Evolutionary conservation across 2,888 invertebrate genomes (phyloP).

Genomic region (Sinohyriopsis cumingii): DNA sequence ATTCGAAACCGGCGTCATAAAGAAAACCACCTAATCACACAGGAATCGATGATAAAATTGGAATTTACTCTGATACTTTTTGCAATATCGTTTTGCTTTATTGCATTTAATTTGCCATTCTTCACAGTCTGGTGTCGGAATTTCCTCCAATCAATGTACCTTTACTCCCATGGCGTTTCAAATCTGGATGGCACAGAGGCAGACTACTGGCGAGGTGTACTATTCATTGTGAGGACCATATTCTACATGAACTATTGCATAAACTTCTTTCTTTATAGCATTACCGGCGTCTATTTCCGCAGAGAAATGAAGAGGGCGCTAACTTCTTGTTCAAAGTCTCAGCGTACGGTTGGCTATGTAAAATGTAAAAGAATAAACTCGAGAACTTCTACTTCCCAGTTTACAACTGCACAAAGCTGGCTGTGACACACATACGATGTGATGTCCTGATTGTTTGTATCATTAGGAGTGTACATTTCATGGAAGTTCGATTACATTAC

Average conservation of each 20-base stretch:
- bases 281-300: slow-evolving; percentile 65
- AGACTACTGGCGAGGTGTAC: slow-evolving; percentile 44
- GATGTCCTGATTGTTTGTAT: too few species aligned
- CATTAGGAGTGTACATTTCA: too few species aligned
- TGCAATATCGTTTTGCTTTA: slow-evolving; percentile 64
- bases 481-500: too few species aligned
- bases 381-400: too few species aligned
- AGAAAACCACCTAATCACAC: slow-evolving; percentile 39
- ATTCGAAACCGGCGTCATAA: slow-evolving; percentile 37
- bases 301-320: slow-evolving; percentile 49
- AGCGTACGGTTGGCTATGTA: background rate
- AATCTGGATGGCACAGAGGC: slow-evolving; percentile 7
- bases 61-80: slow-evolving; percentile 66
- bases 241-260: slow-evolving; percentile 67
- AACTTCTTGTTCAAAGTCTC: background rate
- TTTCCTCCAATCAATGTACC: slow-evolving; percentile 19
- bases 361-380: background rate
- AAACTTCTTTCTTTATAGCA: slow-evolving; percentile 67
- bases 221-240: slow-evolving; percentile 56
- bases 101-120: slow-evolving; percentile 67
- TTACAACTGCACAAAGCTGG: too few species aligned
- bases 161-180: background rate
- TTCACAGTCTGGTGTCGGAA: slow-evolving; percentile 60
- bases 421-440: too few species aligned
- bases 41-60: slow-evolving; percentile 58